Percentiles rank a stretch among this genome's conserved stretches.
These are phyloP conservation scores for Drosophila biarmipes DNA, from an alignment of 1,140 invertebrate species.

Conservation along the genomic window DNA sequence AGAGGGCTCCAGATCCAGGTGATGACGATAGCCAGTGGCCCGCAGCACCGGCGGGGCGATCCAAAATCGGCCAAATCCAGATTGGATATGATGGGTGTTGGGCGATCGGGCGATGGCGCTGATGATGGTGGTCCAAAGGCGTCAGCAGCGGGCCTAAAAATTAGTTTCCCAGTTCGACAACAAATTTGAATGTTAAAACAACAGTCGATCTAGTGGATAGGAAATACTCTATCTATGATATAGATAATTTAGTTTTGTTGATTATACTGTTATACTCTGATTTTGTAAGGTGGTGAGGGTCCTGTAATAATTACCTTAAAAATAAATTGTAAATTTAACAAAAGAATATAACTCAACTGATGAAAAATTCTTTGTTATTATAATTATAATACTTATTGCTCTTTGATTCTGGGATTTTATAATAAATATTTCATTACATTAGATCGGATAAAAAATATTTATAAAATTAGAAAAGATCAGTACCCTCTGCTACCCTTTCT, in stretches of 20 bases:
- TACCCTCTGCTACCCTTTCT: neutral
- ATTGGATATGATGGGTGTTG: conserved; percentile 13
- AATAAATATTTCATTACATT: no score
- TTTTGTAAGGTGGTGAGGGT: no score
- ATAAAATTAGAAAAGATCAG: no score
- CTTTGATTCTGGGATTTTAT: no score
- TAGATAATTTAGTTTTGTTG: no score
- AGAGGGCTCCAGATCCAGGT: conserved; percentile 62
- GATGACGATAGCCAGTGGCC: conserved; percentile 50
- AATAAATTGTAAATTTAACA: no score
- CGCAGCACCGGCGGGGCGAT: conserved; percentile 21
- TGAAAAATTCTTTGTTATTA: no score
- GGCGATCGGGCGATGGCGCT: conserved; percentile 5
- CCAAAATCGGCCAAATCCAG: conserved; percentile 52
- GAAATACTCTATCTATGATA: conserved; percentile 1
- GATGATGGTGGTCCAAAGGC: conserved; percentile 47
- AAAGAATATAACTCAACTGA: no score
- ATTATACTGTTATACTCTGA: no score
- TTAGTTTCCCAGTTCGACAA: conserved; percentile 30
- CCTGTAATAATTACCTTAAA: no score
- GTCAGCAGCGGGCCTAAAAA: conserved; percentile 46
- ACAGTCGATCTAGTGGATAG: neutral
- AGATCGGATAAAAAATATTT: no score
- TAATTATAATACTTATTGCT: no score
- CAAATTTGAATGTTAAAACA: neutral